Base-by-base conservation (phyloP, 2,113 vertebrate species). In the Ivindomyrus marchei region DNA sequence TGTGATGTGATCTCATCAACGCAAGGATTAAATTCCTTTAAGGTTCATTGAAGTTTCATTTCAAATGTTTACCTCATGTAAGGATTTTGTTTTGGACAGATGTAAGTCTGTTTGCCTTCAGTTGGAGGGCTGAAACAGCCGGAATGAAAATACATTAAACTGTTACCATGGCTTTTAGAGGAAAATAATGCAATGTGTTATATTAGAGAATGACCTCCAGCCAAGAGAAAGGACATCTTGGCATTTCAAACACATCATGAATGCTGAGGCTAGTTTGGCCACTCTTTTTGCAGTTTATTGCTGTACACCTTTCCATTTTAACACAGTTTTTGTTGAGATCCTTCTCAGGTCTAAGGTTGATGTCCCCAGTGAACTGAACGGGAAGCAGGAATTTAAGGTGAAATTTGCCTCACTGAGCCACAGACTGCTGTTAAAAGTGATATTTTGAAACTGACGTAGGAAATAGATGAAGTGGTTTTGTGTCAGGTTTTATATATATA, bases 161-260 rank as follows among this genome's bases (percentile, higher is more conserved):
- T 87, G 56, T 58, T 58, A 27, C 49, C 45, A 42, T 77, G 53
- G n/a, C 42, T 85, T 49, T 90, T 39, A 88, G 70, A 85, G 85
- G 70, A 49, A 88, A 80, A 39, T 90, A 62, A 88, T 88, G 90
- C 39, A 88, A 88, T 89, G 56, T 66, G 53, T 62, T 62, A 42
- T 19, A 89, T 70, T 88, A 80, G 74, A 5, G n/a, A 88, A 62
- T 85, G 74, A 90, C 85, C 62, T 90, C 52, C 70, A 83, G 87
- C 90, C 87, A 80, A 53, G 27, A 87, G 50, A 89, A 83, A 89
- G 87, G 87, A 85, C 77, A 85, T 85, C 74, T 39, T 90, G 87
- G 77, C 90, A 90, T 90, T 90, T 90, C 27, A 83, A 90, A 66
- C 7, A 85, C 74, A 27, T 31, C 45, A 62, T n/a, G 46, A 88